Percentiles rank a stretch among this genome's conserved stretches.
phyloP scores from a whole-genome alignment of 2,888 invertebrate species.

The Antheraea yamamai region DNA sequence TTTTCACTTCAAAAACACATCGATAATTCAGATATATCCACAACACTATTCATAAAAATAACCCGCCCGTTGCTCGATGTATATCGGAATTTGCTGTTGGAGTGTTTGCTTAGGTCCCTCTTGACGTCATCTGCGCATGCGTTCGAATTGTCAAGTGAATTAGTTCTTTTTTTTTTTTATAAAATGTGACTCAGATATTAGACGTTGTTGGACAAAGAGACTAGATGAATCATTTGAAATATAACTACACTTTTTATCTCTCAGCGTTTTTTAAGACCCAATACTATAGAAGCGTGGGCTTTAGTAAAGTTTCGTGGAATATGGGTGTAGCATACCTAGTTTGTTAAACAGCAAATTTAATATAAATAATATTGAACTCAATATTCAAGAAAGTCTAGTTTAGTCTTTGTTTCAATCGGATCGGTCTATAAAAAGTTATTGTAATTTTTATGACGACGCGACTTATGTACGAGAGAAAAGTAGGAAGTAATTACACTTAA shows the following conservation, averaged over 20 bases:
- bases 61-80: constrained; percentile 1
- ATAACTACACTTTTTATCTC: not conserved
- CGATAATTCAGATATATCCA: not conserved
- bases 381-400: too few relatives aligned
- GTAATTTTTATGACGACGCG: too few relatives aligned
- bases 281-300: not conserved
- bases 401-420: too few relatives aligned
- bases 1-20: too few relatives aligned
- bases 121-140: constrained; percentile 18
- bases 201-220: constrained; percentile 4
- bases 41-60: constrained; percentile 6
- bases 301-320: too few relatives aligned
- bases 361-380: too few relatives aligned
- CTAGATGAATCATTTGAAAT: not conserved
- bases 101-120: constrained; percentile 29
- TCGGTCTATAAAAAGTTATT: too few relatives aligned
- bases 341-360: too few relatives aligned
- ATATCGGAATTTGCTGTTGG: constrained; percentile 9
- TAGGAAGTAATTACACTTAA: too few relatives aligned
- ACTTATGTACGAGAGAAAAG: too few relatives aligned
- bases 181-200: constrained; percentile 6
- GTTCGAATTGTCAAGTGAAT: constrained; percentile 15
- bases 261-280: not conserved
- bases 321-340: too few relatives aligned
- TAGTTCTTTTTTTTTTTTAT: not conserved